phyloP scores from a whole-genome alignment of 1,140 invertebrate genomes.

The Eueides isabella region DNA sequence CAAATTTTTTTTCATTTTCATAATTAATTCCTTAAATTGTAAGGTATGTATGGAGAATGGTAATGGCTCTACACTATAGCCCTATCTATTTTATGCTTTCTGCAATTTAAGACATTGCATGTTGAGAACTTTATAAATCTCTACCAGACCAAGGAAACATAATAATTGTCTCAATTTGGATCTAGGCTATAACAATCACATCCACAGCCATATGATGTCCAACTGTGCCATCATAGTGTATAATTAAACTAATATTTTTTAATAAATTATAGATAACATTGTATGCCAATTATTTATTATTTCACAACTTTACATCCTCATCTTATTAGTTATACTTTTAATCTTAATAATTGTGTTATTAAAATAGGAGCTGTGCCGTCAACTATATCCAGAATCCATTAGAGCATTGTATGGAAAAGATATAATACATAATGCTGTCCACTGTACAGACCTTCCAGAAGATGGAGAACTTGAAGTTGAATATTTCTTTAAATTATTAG shows the following conservation, averaged over 20 bases:
- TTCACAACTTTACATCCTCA: not conserved
- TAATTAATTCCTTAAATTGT: not conserved
- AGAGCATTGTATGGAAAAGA: slow-evolving; percentile 92
- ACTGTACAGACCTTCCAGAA: slow-evolving; percentile 95
- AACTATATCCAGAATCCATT: slow-evolving; percentile 91
- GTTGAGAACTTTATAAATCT: too few relatives aligned
- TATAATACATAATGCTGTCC: slow-evolving; percentile 93
- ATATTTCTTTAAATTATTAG: slow-evolving; percentile 90
- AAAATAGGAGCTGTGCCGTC: slow-evolving; percentile 90
- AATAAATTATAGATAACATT: not conserved
- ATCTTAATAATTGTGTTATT: not conserved
- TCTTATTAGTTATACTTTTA: not conserved
- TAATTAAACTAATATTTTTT: not conserved
- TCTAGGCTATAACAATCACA: too few relatives aligned
- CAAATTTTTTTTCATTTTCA: not conserved
- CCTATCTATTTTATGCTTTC: not conserved
- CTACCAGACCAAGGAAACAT: too few relatives aligned
- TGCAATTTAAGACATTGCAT: not conserved
- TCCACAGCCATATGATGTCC: too few relatives aligned
- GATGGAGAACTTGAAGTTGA: slow-evolving; percentile 93
- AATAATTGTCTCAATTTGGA: too few relatives aligned
- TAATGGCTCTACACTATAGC: too few relatives aligned
- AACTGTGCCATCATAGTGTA: too few relatives aligned
- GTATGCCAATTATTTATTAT: not conserved
- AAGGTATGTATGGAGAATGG: too few relatives aligned